A percentile compares a stretch with the other conserved stretches of the same genome.
Conservation (phyloP, 2,797 vertebrate genomes). For the Enteromius radiatus region DNA sequence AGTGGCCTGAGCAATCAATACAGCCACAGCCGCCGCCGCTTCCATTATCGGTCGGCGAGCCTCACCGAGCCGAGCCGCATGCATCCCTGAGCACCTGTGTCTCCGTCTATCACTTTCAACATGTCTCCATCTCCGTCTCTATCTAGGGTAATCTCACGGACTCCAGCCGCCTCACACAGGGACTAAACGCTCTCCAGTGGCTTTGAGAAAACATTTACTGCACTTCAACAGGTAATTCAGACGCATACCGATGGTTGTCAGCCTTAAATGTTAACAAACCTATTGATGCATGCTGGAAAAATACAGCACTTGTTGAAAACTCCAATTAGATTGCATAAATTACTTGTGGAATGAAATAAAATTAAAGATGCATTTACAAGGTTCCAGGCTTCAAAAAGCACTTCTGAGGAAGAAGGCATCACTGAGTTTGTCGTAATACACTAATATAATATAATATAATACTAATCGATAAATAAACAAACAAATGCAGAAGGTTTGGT, state of each 20-base stretch:
- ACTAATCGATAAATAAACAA: background rate
- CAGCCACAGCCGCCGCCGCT: constrained; percentile 71
- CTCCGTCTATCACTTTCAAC: constrained; percentile 52
- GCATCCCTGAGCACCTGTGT: constrained; percentile 67
- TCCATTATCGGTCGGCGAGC: constrained; percentile 76
- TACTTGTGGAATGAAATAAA: background rate
- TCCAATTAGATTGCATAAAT: background rate
- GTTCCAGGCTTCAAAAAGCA: background rate
- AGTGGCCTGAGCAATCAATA: constrained; percentile 83
- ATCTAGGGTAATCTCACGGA: constrained; percentile 24
- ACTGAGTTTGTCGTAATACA: background rate
- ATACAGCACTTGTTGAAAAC: background rate
- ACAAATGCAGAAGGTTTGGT: background rate
- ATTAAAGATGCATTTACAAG: background rate
- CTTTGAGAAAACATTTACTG: background rate
- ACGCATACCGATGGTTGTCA: background rate
- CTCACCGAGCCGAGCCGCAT: constrained; percentile 69
- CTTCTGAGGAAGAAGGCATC: background rate
- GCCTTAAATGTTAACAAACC: background rate
- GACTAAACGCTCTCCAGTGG: constrained; percentile 2
- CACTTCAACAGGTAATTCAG: background rate
- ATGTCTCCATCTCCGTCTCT: constrained; percentile 51
- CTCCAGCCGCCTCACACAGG: constrained; percentile 6
- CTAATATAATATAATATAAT: background rate
- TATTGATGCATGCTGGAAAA: background rate